Evolutionary conservation across 1,140 invertebrate genomes (phyloP), one percentile per base, ranked within the genome.

Genomic region (Prorops nasuta): DNA sequence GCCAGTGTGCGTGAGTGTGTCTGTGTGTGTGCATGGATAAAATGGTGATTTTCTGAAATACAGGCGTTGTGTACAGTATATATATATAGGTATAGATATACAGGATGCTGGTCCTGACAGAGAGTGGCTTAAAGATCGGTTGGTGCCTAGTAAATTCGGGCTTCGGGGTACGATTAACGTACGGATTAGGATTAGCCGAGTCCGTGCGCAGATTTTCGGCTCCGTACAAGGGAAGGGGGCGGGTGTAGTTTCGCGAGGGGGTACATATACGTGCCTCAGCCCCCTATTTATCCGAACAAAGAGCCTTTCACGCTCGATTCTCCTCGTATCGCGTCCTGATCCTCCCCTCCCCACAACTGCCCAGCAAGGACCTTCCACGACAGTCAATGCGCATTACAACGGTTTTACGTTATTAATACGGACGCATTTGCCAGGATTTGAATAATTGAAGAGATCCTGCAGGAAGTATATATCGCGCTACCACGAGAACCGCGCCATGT

Each of bases 161-260:
- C n/a, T n/a, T n/a, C n/a, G n/a, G n/a, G n/a, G n/a, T n/a, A 44
- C 68, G 69, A 72, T 72, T 71, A 72, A 67, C 69, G 68, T 62
- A 58, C 54, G 67, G 69, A 72, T 72, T 72, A 72, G 69, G 69
- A 72, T 72, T 69, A 72, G 61, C 16, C 38, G 32, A 42, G 31
- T 45, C 28, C 36, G 16, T 45, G 28, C 10, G 35, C 14, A n/a
- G n/a, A n/a, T n/a, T n/a, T n/a, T n/a, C n/a, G n/a, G n/a, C n/a
- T n/a, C n/a, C n/a, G 31, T 10, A 22, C 34, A 35, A 51, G 37
- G 22, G 35, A 32, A 46, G 35, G 47, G 45, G 44, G 21, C 19
- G 44, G 22, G 20, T 31, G 36, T 34, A 35, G 35, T 49, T 22
- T 17, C 34, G 44, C 34, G 19, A 31, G 24, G 34, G 39, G 51